A percentile compares a stretch with the other conserved stretches of the same genome.
Evolutionary conservation across 1,140 invertebrate genomes (phyloP).

Genomic region (Papilio xuthus): DNA sequence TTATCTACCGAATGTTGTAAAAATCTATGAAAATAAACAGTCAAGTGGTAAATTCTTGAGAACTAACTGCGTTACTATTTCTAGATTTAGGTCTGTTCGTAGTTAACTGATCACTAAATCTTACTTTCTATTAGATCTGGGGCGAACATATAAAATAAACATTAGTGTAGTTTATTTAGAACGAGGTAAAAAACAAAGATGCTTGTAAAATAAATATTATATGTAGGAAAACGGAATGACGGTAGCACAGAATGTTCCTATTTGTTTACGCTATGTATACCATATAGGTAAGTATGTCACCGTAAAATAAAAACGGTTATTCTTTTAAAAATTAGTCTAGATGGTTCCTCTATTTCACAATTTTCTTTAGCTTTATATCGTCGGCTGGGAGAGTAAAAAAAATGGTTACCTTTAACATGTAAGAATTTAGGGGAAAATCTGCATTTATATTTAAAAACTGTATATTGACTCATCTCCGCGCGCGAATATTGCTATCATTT

Average conservation of each 20-base stretch:
- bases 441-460: not conserved
- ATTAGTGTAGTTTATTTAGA: constrained; percentile 24
- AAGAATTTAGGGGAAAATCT: not conserved
- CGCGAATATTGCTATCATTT: not conserved
- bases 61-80: constrained; percentile 16
- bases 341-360: too few species aligned
- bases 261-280: not conserved
- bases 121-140: constrained; percentile 31
- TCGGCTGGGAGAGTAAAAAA: too few species aligned
- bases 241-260: not conserved
- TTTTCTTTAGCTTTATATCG: too few species aligned
- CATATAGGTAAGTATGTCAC: not conserved
- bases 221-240: constrained; percentile 1
- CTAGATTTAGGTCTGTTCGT: constrained; percentile 14
- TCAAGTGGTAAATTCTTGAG: not conserved
- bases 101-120: constrained; percentile 27
- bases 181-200: constrained; percentile 24
- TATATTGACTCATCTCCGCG: not conserved
- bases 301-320: too few species aligned
- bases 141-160: constrained; percentile 19
- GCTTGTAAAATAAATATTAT: constrained; percentile 21
- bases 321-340: too few species aligned
- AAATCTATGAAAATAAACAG: too few species aligned
- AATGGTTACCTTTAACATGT: not conserved
- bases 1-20: too few species aligned